Conservation (phyloP, 2,797 vertebrate genomes). For the Limnodromus scolopaceus region DNA sequence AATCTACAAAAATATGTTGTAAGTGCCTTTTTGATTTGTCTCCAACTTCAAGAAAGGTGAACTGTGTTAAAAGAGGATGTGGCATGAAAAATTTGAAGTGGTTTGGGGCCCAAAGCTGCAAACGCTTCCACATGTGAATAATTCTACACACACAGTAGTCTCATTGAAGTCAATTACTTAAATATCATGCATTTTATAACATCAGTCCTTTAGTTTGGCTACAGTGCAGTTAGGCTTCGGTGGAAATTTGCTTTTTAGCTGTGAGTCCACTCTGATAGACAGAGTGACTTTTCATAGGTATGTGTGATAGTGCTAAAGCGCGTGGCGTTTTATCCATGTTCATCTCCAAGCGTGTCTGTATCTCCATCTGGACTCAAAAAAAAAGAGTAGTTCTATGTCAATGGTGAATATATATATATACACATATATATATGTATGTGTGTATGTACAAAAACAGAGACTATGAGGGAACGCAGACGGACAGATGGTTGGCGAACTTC, state of each 20-base stretch:
- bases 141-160: not conserved
- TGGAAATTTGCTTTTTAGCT: not conserved
- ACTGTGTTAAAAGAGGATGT: conserved; percentile 25
- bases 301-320: fast-evolving
- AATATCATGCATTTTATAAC: not conserved
- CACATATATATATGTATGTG: fast-evolving
- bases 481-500: not conserved
- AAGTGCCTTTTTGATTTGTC: not conserved
- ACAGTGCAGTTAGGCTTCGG: not conserved
- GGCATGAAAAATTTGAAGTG: conserved; percentile 39
- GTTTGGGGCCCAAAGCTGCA: conserved; percentile 23
- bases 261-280: not conserved
- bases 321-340: not conserved
- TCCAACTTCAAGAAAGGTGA: conserved; percentile 2
- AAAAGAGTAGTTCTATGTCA: not conserved
- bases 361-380: not conserved
- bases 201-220: not conserved
- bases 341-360: not conserved
- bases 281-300: not conserved
- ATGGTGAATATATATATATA: not conserved
- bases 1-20: not conserved
- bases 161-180: not conserved
- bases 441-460: not conserved
- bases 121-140: not conserved
- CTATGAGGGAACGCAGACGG: not conserved